A percentile compares a stretch with the other conserved stretches of the same genome.
phyloP scores from a whole-genome alignment of 2,888 invertebrate species.

The Acronicta leporina region DNA sequence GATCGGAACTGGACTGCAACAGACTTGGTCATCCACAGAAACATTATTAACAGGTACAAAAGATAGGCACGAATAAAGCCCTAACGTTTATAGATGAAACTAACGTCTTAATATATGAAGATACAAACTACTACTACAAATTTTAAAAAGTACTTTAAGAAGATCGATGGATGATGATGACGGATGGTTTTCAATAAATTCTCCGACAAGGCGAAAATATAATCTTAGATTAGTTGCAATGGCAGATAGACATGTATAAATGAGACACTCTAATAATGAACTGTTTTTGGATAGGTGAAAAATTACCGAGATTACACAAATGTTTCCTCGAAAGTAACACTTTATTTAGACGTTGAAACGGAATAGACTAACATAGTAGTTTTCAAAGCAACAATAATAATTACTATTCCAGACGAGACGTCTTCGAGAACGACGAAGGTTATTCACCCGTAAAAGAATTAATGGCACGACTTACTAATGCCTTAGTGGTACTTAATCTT shows the following conservation, averaged over 20 bases:
- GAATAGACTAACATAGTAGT: conserved; percentile 65
- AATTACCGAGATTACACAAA: neutral
- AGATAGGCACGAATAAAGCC: too few species aligned
- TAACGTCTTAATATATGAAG: neutral
- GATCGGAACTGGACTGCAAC: conserved; percentile 37
- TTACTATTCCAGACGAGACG: conserved; percentile 84
- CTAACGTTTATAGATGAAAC: neutral
- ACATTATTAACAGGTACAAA: conserved; percentile 34
- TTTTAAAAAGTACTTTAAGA: neutral
- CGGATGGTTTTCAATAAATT: neutral
- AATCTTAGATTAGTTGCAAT: too few species aligned
- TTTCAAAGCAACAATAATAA: conserved; percentile 74
- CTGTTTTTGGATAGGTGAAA: neutral
- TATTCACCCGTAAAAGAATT: conserved; percentile 83
- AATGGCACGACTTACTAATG: conserved; percentile 77
- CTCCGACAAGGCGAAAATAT: neutral
- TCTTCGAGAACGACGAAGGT: conserved; percentile 74
- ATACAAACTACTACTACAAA: neutral
- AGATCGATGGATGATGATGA: neutral
- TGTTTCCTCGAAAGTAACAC: conserved; percentile 38
- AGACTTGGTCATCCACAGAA: conserved; percentile 29
- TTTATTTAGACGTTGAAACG: conserved; percentile 64
- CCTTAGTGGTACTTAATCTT: conserved; percentile 75
- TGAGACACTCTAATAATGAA: neutral
- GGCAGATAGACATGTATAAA: neutral